Evolutionary conservation across 2,113 vertebrate species (phyloP).

Genomic region (Notechis scutatus): DNA sequence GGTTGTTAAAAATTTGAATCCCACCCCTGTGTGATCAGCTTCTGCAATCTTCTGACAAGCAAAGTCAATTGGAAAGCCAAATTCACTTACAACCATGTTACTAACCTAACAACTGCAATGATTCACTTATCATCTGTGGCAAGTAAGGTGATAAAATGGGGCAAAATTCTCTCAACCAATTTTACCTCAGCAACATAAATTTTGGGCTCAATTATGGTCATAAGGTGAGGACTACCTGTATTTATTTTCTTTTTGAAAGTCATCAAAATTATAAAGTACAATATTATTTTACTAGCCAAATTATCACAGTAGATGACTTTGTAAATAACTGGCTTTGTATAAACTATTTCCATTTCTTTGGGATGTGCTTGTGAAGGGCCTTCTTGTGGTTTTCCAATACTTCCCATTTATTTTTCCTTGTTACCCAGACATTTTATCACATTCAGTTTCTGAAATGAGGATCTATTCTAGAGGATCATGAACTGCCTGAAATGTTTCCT

Average conservation of each 20-base stretch:
- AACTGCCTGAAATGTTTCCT: neutral
- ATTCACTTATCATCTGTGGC: neutral
- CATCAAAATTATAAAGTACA: neutral
- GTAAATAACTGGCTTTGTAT: neutral
- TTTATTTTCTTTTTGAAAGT: neutral
- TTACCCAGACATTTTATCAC: neutral
- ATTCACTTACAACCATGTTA: neutral
- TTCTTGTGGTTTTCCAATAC: neutral
- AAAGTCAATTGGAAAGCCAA: neutral
- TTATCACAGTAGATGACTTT: neutral
- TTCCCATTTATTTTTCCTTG: neutral
- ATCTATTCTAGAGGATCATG: neutral
- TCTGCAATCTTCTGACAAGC: neutral
- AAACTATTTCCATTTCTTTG: neutral
- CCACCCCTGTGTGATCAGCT: neutral
- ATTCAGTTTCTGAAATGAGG: neutral
- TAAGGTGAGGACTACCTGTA: neutral
- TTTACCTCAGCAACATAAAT: neutral
- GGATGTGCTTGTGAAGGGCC: neutral
- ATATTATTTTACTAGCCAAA: too few relatives aligned
- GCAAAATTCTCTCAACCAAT: neutral
- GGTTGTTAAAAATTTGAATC: too few relatives aligned
- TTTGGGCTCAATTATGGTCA: neutral
- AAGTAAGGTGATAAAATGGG: neutral
- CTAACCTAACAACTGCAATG: too few relatives aligned